Conservation (phyloP, 2,797 vertebrate genomes). For the Macrochelys suwanniensis region DNA sequence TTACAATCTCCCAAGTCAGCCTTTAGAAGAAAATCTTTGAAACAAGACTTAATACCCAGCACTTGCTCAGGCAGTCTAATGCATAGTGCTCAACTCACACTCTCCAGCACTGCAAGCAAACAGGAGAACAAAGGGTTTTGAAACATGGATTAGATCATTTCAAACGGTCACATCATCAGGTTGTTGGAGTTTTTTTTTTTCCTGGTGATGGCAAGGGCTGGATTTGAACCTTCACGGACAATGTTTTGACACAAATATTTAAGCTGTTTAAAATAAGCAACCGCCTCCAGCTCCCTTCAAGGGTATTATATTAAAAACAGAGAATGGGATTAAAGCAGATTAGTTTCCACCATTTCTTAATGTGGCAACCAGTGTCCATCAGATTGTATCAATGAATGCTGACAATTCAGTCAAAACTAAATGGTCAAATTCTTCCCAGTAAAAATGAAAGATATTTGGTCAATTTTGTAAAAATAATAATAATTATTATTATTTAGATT, state of each 20-base stretch:
- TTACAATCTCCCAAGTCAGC: conserved; percentile 11
- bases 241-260: conserved; percentile 79
- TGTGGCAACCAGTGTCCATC: conserved; percentile 75
- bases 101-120: conserved; percentile 49
- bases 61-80: conserved; percentile 46
- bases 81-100: conserved; percentile 65
- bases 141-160: conserved; percentile 69
- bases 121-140: conserved; percentile 72
- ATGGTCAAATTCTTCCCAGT: conserved; percentile 49
- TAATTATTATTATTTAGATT: conserved; percentile 27
- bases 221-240: conserved; percentile 72
- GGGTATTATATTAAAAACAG: conserved; percentile 73
- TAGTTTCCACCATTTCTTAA: conserved; percentile 65
- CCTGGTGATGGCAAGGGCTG: conserved; percentile 46
- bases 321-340: conserved; percentile 78
- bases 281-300: conserved; percentile 68
- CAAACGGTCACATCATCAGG: conserved; percentile 64
- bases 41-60: conserved; percentile 61
- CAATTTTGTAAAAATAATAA: conserved; percentile 54
- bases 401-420: conserved; percentile 74
- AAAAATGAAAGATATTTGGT: conserved; percentile 71
- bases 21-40: conserved; percentile 37
- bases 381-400: conserved; percentile 64
- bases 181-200: neutral
- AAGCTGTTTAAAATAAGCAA: conserved; percentile 77